A percentile compares a stretch with the other conserved stretches of the same genome.
Evolutionary conservation across 2,888 invertebrate species (phyloP).

Genomic region (Heliconius hortense): DNA sequence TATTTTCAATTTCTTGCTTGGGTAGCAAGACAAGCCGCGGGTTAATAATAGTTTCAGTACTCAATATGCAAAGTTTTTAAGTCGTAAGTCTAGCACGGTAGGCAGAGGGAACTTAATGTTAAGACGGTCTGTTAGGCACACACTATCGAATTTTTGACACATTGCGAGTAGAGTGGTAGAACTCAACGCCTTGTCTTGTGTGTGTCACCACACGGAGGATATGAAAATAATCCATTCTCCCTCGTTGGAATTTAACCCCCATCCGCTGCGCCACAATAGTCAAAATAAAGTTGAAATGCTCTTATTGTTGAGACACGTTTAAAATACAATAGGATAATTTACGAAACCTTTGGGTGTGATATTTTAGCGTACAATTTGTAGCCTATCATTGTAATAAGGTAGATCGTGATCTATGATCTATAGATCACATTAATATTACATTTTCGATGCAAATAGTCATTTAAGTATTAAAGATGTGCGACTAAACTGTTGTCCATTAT

Average conservation of each 20-base stretch:
- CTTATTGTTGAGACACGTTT: slow-evolving; percentile 13
- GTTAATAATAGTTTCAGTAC: neutral
- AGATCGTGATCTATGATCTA: slow-evolving; percentile 24
- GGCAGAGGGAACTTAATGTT: too few species aligned
- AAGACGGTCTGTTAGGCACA: too few species aligned
- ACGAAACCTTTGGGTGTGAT: slow-evolving; percentile 22
- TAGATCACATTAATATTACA: slow-evolving; percentile 24
- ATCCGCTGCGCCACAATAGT: neutral
- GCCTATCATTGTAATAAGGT: slow-evolving; percentile 22
- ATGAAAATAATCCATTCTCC: too few species aligned
- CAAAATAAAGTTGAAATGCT: neutral
- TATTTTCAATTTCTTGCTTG: neutral
- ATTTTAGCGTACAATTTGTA: slow-evolving; percentile 20
- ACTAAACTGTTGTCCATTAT: slow-evolving; percentile 7
- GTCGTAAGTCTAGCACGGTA: too few species aligned
- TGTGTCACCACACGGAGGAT: too few species aligned
- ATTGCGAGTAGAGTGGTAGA: too few species aligned
- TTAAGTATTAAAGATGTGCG: slow-evolving; percentile 6
- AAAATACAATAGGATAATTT: slow-evolving; percentile 22
- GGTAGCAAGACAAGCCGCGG: neutral
- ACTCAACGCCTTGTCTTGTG: too few species aligned
- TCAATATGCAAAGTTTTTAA: neutral
- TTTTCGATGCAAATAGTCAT: slow-evolving; percentile 19
- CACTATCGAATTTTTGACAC: too few species aligned
- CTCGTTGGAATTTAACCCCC: too few species aligned